Base-by-base conservation (phyloP, 2,888 invertebrate species). In the Baccha elongata region DNA sequence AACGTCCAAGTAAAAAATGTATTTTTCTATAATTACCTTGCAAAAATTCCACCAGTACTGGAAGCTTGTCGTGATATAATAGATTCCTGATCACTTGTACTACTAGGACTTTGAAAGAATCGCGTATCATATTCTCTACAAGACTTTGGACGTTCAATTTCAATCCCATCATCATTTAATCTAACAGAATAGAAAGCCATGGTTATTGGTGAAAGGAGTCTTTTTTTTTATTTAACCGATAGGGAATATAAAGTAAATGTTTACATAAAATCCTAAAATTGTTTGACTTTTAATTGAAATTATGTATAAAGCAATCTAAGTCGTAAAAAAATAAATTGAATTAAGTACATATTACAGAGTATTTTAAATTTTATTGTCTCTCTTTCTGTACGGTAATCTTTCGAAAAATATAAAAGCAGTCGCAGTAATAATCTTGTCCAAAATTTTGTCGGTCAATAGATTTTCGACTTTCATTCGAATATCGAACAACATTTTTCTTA, bases 171-270 rank as follows among this genome's bases (percentile, higher is more conserved):
- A 19, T 86, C 87, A 64, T 87, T 85, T 17, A 87, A 84, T 17
- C 85, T 85, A 13, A 86, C 85, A 8, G 87, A 86, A 81, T 87
- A 87, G 50, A 87, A 87, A 2, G 87, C 86, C 88, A 88, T 88
- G 19, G 21, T 53, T 35, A 35, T 19, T 32, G 29, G 6, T 8
- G 32, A 35, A 13, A 19, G 35, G 21, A 35, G 19, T 52, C 5
- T 11, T 29, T 52, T 1, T 35, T 21, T 35, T 2, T 8, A 3
- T 32, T 32, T 7, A 8, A 32, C n/a, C 1, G 29, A 5, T 32
- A 1, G 8, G 29, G 29, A 8, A 8, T 8, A 7, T 32, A 1
- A n/a, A 3, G 19, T 53, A 3, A 3, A 4, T 35, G 32, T 35
- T 35, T n/a, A 7, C 2, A 2, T 19, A 7, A n/a, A 5, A 1